A percentile compares a stretch with the other conserved stretches of the same genome.
Evolutionary conservation across 1,140 invertebrate species (phyloP).

Genomic region (Teleogryllus occipitalis): DNA sequence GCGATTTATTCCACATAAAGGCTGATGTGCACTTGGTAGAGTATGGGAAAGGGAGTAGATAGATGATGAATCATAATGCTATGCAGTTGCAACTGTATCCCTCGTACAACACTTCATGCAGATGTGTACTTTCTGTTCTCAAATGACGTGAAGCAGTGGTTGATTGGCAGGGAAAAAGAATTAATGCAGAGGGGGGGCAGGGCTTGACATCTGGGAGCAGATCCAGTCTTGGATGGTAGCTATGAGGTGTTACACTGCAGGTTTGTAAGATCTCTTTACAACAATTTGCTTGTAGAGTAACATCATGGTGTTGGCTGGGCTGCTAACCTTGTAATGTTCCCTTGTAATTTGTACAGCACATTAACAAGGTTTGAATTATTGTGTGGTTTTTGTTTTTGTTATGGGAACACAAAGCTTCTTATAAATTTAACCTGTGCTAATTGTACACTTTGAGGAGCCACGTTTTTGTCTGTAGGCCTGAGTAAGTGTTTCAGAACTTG

Average conservation of each 20-base stretch:
- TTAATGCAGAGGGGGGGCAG: background rate
- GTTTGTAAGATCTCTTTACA: background rate
- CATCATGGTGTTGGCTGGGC: background rate
- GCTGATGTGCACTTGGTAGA: background rate
- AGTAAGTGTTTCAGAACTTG: no score
- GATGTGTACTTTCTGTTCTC: background rate
- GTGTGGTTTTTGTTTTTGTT: background rate
- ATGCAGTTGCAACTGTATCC: background rate
- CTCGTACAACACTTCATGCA: background rate
- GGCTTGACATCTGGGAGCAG: background rate
- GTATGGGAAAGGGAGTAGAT: background rate
- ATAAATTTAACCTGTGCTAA: background rate
- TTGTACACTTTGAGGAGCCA: background rate
- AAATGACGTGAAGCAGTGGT: background rate
- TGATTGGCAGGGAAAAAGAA: background rate
- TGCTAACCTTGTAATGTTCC: background rate
- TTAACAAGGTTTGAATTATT: background rate
- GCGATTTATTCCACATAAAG: background rate
- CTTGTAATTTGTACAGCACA: background rate
- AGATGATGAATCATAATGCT: no score
- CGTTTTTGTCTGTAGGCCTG: no score
- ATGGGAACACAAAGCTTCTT: background rate
- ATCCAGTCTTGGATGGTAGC: background rate
- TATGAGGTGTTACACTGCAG: background rate
- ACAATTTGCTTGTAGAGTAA: background rate